These are phyloP conservation scores for Orbicella faveolata DNA, from an alignment of 64 coral and sea anemone species.

Conservation along the genomic window DNA sequence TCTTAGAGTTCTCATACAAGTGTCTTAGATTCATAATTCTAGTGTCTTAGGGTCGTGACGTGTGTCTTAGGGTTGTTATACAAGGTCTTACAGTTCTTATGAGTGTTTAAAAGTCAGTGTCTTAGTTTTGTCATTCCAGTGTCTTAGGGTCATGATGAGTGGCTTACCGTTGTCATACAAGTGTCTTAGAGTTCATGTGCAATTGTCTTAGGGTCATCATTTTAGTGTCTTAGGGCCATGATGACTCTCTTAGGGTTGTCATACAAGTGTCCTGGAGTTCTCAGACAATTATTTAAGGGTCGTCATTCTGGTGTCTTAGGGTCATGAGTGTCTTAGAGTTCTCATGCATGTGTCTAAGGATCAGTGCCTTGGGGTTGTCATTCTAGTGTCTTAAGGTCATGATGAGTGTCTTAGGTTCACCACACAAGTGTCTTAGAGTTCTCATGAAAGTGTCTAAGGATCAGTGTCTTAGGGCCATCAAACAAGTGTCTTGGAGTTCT, in stretches of 20 bases:
- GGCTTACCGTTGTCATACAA: too few species aligned
- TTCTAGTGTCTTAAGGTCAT: not conserved
- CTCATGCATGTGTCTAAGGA: not conserved
- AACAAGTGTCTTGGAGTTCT: too few species aligned
- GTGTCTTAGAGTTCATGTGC: not conserved
- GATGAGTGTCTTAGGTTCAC: not conserved
- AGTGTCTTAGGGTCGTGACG: not conserved
- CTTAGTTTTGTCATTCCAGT: not conserved
- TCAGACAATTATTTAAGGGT: not conserved
- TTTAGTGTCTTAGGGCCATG: too few species aligned
- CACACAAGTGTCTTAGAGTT: not conserved
- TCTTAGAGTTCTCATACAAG: not conserved
- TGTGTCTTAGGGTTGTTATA: not conserved
- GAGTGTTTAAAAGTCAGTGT: not conserved
- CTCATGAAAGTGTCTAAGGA: not conserved
- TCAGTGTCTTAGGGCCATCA: too few species aligned
- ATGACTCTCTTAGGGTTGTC: too few species aligned
- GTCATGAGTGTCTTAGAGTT: not conserved
- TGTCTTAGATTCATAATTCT: not conserved
- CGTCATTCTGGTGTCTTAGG: not conserved
- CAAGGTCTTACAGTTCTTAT: not conserved
- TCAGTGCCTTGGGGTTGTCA: not conserved
- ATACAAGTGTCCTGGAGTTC: too few species aligned
- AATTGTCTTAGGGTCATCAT: not conserved
- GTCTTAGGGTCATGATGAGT: not conserved